Base-by-base conservation (phyloP, 2,113 vertebrate genomes). In the Empidonax traillii region DNA sequence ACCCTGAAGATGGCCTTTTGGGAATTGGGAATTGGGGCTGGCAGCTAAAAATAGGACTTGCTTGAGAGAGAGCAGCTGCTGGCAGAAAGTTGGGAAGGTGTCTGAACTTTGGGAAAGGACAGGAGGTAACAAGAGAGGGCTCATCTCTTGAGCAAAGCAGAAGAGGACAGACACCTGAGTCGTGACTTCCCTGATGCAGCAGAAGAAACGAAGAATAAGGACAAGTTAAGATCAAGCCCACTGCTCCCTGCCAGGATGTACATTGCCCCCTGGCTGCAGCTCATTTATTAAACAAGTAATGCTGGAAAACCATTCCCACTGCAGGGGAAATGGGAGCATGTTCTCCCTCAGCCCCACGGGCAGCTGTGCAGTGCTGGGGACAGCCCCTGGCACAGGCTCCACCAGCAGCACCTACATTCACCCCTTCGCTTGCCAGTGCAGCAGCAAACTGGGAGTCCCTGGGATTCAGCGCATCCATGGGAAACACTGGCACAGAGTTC, bases 291-390 rank as follows among this genome's bases (percentile, higher is more conserved):
- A 59, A 30, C 16, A 62, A 51, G 65, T 37, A 94, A 56, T 30
- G 66, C 56, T 73, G 82, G 79, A 61, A 47, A 89, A 39, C 28
- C 10, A 22, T 21, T n/a, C 35, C 12, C 4, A 49, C 8, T 25
- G 49, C 3, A 0, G 47, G 19, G 25, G 47, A 31, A 33, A 24
- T 0, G 4, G 66, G 47, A 80, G 51, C 41, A 47, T 0, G 0
- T 33, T 8, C 39, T 23, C 15, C 7, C 11, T 27, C n/a, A 46
- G 22, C 10, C 73, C 58, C 30, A 13, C 1, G 6, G 24, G 39
- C 67, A 47, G 71, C 20, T 5, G 16, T 21, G 76, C 13, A 10
- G 72, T 4, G 41, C 71, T 21, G 67, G n/a, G 46, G 37, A 74
- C 46, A 81, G 65, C 61, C 66, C 4, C 1, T 1, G 10, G 61